A percentile compares a stretch with the other conserved stretches of the same genome.
Evolutionary conservation across 30 jellyfish, hydroid and myxozoan genomes (phyloP).

Genomic region (Hydractinia echinata): DNA sequence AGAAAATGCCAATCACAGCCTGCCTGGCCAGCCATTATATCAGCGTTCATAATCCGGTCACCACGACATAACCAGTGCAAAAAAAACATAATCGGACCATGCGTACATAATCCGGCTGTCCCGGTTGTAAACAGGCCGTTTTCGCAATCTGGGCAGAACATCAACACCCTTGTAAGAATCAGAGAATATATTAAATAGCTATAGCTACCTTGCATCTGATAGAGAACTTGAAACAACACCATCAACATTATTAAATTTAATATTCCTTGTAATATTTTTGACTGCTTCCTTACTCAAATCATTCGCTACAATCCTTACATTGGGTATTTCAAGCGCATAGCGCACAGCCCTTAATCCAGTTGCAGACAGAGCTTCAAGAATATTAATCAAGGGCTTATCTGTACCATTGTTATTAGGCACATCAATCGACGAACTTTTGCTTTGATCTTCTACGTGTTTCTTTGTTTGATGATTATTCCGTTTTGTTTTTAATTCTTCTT

Average conservation of each 20-base stretch:
- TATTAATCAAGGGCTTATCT: neutral
- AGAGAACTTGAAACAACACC: slow-evolving; percentile 38
- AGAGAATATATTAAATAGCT: neutral
- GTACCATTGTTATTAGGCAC: neutral
- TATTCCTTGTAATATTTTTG: slow-evolving; percentile 53
- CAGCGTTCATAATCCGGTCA: too few relatives aligned
- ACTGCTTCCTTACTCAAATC: slow-evolving; percentile 83
- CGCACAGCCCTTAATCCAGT: slow-evolving; percentile 88
- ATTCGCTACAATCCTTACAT: slow-evolving; percentile 57
- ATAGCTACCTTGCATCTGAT: slow-evolving; percentile 81
- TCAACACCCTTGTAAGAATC: neutral
- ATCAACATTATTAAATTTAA: slow-evolving; percentile 47
- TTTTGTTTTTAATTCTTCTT: neutral
- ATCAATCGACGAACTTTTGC: neutral
- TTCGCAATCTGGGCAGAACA: too few relatives aligned
- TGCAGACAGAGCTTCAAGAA: slow-evolving; percentile 93
- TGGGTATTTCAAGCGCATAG: slow-evolving; percentile 75
- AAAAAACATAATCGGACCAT: too few relatives aligned
- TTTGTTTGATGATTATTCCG: neutral
- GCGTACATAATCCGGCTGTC: too few relatives aligned
- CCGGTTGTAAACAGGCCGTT: too few relatives aligned
- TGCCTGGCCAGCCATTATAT: too few relatives aligned
- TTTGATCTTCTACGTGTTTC: neutral
- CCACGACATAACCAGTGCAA: too few relatives aligned
- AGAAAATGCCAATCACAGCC: too few relatives aligned